phyloP scores from a whole-genome alignment of 1,140 invertebrate species.

The Papilio xuthus region DNA sequence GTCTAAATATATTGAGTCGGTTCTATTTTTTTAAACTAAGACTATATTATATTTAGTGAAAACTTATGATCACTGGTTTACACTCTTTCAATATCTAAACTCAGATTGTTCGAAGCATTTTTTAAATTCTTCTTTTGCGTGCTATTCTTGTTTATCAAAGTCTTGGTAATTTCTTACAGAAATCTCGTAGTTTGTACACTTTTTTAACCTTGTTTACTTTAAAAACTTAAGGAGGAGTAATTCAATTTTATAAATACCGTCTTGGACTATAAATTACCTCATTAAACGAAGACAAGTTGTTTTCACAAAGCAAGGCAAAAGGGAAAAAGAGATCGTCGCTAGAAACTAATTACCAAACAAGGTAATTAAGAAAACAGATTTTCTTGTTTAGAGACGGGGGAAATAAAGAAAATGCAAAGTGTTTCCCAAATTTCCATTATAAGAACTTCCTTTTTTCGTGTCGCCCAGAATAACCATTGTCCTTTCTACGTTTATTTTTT shows the following conservation, averaged over 20 bases:
- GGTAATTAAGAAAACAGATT: constrained; percentile 81
- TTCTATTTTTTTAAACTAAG: no score
- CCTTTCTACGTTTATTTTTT: constrained; percentile 65
- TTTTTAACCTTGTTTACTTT: neutral
- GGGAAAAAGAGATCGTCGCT: constrained; percentile 73
- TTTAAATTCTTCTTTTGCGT: neutral
- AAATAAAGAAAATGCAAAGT: constrained; percentile 78
- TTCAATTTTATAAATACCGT: constrained; percentile 37
- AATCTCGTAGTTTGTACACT: neutral
- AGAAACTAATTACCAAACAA: constrained; percentile 81
- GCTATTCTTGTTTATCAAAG: neutral
- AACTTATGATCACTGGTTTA: no score
- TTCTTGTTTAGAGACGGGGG: constrained; percentile 63
- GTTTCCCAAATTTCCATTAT: constrained; percentile 79
- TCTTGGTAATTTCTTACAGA: neutral
- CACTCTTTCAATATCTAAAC: no score
- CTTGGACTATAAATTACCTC: constrained; percentile 77
- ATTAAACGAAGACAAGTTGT: constrained; percentile 77
- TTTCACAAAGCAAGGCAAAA: constrained; percentile 59
- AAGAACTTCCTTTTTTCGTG: constrained; percentile 74
- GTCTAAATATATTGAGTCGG: no score
- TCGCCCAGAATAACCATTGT: constrained; percentile 78
- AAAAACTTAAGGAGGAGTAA: constrained; percentile 1
- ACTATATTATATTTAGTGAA: no score
- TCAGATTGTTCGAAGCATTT: neutral